A percentile compares a stretch with the other conserved stretches of the same genome.
Conservation (phyloP, 1,140 invertebrate genomes). For the Holcopasites calliopsidis region DNA sequence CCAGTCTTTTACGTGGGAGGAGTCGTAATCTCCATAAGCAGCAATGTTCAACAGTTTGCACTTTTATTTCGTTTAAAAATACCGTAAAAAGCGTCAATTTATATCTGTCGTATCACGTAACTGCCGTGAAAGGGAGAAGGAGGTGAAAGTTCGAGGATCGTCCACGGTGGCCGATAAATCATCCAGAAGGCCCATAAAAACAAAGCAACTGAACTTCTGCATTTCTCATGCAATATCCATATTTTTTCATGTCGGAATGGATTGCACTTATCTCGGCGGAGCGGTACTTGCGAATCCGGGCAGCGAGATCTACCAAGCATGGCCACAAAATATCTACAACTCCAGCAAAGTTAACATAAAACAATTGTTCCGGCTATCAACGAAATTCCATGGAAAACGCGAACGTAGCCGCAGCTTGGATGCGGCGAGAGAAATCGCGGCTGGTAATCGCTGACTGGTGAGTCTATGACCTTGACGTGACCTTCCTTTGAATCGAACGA, state of each 20-base stretch:
- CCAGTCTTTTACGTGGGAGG: background rate
- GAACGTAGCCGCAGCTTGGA: constrained; percentile 8
- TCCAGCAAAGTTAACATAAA: too few relatives aligned
- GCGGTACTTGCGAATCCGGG: too few relatives aligned
- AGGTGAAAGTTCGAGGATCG: constrained; percentile 53
- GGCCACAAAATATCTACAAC: too few relatives aligned
- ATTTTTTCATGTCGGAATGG: too few relatives aligned
- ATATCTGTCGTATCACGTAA: constrained; percentile 10
- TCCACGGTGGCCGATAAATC: constrained; percentile 28
- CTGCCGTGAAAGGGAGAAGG: constrained; percentile 16
- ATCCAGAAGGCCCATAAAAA: constrained; percentile 15
- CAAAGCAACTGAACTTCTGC: background rate
- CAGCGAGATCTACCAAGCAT: too few relatives aligned
- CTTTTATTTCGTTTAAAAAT: constrained; percentile 30
- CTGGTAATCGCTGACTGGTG: constrained; percentile 46
- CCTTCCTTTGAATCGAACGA: constrained; percentile 64
- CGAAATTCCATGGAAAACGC: constrained; percentile 24
- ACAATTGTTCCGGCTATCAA: constrained; percentile 29
- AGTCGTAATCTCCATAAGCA: too few relatives aligned
- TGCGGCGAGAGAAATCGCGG: constrained; percentile 34
- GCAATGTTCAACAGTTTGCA: background rate
- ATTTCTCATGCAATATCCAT: background rate
- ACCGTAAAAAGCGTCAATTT: constrained; percentile 14
- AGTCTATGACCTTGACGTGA: constrained; percentile 60
- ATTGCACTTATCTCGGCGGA: too few relatives aligned